Conservation (phyloP, 2,797 vertebrate species). For the Sebastes reedi region DNA sequence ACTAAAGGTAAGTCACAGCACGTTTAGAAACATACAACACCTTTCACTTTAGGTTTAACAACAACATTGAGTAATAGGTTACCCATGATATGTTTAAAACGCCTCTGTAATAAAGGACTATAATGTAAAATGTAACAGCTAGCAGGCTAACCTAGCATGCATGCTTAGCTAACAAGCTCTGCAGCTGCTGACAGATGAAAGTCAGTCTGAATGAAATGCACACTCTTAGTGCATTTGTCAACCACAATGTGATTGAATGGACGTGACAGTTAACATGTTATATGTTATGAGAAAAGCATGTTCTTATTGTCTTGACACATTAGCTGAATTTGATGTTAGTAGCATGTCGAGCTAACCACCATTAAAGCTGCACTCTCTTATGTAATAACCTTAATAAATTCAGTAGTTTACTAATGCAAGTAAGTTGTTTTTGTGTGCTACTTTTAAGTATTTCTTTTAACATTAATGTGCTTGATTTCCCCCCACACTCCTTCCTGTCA, state of each 20-base stretch:
- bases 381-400: neutral
- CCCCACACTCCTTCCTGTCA: neutral
- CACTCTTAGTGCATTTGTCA: accelerated
- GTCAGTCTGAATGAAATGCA: constrained; percentile 5
- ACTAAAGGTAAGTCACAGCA: constrained; percentile 55
- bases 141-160: constrained; percentile 29
- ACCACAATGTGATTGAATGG: accelerated
- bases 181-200: neutral
- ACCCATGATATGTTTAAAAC: accelerated
- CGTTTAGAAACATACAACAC: accelerated
- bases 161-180: constrained; percentile 9
- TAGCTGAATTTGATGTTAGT: neutral
- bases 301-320: neutral
- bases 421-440: no score
- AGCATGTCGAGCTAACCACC: neutral
- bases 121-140: neutral
- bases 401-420: neutral
- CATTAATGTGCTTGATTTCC: neutral
- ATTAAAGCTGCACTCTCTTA: neutral
- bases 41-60: accelerated
- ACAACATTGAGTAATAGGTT: accelerated
- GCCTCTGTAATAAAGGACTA: accelerated
- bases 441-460: neutral
- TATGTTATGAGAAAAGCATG: no score
- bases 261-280: no score